Evolutionary conservation across 1,140 invertebrate genomes (phyloP).

Genomic region (Pseudomyrmex sp.): DNA sequence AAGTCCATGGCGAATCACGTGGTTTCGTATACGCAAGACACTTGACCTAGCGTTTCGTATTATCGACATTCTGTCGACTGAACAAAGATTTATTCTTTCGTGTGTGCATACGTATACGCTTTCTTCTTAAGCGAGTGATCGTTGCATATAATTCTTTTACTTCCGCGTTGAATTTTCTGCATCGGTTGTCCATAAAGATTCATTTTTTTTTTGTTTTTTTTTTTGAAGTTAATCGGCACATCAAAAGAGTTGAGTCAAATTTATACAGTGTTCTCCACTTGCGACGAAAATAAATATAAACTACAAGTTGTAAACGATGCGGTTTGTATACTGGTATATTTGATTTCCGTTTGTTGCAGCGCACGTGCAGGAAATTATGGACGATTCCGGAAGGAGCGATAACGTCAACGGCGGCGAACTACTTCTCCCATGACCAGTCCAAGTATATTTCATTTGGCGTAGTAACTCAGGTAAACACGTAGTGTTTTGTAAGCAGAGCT

Average conservation of each 20-base stretch:
- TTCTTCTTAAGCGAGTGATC: not conserved
- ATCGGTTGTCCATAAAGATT: not conserved
- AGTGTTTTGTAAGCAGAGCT: no score
- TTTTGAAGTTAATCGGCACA: no score
- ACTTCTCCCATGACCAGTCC: conserved; percentile 19
- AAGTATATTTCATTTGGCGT: conserved; percentile 45
- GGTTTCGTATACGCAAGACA: conserved; percentile 15
- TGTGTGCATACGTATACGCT: not conserved
- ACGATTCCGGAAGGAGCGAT: conserved; percentile 52
- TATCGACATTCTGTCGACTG: conserved; percentile 59
- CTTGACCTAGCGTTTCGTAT: conserved; percentile 30
- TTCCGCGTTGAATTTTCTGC: not conserved
- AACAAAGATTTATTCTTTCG: not conserved
- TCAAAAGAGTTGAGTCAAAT: not conserved
- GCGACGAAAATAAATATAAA: not conserved
- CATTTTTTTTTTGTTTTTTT: not conserved
- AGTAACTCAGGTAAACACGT: conserved; percentile 45
- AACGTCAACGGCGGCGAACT: conserved; percentile 44
- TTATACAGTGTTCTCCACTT: not conserved
- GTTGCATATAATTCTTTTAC: not conserved
- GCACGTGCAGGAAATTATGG: conserved; percentile 63
- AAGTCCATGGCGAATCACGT: conserved; percentile 47
- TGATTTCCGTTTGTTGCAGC: conserved; percentile 46
- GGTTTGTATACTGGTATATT: no score
- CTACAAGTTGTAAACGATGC: no score